A percentile compares a stretch with the other conserved stretches of the same genome.
These are phyloP conservation scores for Emys orbicularis DNA, from an alignment of 2,797 vertebrate genomes.

Conservation along the genomic window DNA sequence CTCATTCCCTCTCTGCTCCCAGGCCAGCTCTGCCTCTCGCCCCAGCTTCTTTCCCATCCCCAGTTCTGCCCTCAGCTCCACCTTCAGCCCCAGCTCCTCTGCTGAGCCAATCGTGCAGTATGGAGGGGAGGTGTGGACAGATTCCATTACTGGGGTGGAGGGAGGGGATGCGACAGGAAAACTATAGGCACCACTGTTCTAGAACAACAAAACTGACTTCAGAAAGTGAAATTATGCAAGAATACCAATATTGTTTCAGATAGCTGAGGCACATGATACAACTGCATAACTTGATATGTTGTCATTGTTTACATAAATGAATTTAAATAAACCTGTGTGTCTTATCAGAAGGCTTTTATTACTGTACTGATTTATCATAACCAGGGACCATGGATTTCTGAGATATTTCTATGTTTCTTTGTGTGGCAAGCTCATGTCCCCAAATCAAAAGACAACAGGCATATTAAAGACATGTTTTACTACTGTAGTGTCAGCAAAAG, in stretches of 20 bases:
- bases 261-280: not conserved
- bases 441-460: not conserved
- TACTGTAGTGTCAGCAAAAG: not conserved
- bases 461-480: not conserved
- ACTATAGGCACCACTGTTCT: not conserved
- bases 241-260: not conserved
- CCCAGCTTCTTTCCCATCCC: too few relatives aligned
- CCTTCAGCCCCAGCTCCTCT: too few relatives aligned
- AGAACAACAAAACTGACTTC: not conserved
- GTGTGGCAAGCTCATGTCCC: not conserved
- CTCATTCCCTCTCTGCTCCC: too few relatives aligned
- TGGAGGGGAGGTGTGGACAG: too few relatives aligned
- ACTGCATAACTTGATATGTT: not conserved
- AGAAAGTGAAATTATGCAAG: not conserved
- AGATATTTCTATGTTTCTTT: not conserved
- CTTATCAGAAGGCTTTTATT: not conserved
- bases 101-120: too few relatives aligned
- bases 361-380: not conserved
- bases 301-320: not conserved
- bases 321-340: not conserved
- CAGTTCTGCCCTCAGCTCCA: too few relatives aligned
- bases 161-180: not conserved
- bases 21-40: too few relatives aligned
- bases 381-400: not conserved
- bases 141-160: too few relatives aligned